Evolutionary conservation across 2,113 vertebrate species (phyloP), one percentile per base, ranked within the genome.

Genomic region (Edolisoma coerulescens): DNA sequence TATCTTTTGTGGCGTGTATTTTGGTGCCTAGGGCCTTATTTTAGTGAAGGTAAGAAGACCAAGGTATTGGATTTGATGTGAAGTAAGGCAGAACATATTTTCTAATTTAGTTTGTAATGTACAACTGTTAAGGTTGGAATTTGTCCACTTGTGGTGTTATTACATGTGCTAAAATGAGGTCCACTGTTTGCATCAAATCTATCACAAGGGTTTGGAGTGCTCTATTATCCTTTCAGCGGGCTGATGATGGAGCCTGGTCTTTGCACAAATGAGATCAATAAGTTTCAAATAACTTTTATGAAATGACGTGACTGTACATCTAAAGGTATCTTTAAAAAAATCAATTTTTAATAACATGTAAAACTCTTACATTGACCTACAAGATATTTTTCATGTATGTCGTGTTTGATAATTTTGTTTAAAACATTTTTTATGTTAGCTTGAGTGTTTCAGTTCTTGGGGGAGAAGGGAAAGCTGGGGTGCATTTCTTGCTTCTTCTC

Each of bases 231-330:
- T 98, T 98, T 98, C 97, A 98, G 96, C 95, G 95, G 97, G 82
- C 95, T 97, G 97, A 98, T 98, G 97, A 86, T 92, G 95, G 97
- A 97, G 84, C 93, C 95, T 93, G 75, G 68, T 89, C 95, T 96
- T 97, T 91, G 95, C 92, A 90, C 96, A 97, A 96, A 98, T 98
- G 98, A 97, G 97, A 98, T 98, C 98, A 97, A 98, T 98, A 98
- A 96, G 90, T 98, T 97, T 98, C 95, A 98, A 96, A 97, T 97
- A 97, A 98, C 97, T 97, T 96, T 79, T 91, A 96, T 96, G 96
- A 97, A 98, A 97, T 96, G 92, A 93, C 96, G 96, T 91, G 93
- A 97, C 96, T 95, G 86, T 95, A 97, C 93, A 67, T 96, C 96
- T 97, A 89, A 97, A 98, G 92, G 82, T 94, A 50, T 89, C 91